Conservation (phyloP, 2,797 vertebrate genomes). For the Xenopus petersii region DNA sequence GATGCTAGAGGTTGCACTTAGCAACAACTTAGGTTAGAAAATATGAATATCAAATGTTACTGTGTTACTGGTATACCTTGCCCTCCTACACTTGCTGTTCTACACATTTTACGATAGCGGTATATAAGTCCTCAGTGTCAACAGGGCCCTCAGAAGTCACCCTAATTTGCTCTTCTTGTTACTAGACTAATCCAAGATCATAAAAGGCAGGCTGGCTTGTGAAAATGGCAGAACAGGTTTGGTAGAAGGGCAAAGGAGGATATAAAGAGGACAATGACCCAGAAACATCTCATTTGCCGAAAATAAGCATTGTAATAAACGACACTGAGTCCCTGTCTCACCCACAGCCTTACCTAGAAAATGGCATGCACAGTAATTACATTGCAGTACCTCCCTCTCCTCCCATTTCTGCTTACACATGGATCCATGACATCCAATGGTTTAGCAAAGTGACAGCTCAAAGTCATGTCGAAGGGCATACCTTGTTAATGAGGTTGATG, state of each 20-base stretch:
- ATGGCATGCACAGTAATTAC: slow-evolving; percentile 25
- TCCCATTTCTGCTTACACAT: slow-evolving; percentile 19
- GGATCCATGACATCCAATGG: not conserved
- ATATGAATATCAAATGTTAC: no score
- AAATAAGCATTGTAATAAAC: not conserved
- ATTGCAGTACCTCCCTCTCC: slow-evolving; percentile 13
- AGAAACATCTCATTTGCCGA: slow-evolving; percentile 9
- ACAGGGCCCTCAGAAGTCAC: no score
- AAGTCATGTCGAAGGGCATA: slow-evolving; percentile 17
- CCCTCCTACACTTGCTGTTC: no score
- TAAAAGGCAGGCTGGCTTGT: not conserved
- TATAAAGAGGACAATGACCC: not conserved
- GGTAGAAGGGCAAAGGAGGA: not conserved
- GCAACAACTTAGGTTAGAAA: no score
- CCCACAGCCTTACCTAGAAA: slow-evolving; percentile 20
- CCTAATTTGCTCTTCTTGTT: no score
- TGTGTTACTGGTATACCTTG: no score
- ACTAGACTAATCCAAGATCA: no score
- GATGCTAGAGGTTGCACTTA: no score
- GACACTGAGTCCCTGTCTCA: slow-evolving; percentile 7
- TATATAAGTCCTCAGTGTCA: no score
- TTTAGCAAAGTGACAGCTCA: not conserved
- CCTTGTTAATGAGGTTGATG: not conserved
- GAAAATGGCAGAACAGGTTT: slow-evolving; percentile 12
- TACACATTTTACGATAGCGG: no score